Evolutionary conservation across 53 echinoderm and acorn worm genomes (phyloP), one percentile per base, ranked within the genome.

Genomic region (Astropecten irregularis): DNA sequence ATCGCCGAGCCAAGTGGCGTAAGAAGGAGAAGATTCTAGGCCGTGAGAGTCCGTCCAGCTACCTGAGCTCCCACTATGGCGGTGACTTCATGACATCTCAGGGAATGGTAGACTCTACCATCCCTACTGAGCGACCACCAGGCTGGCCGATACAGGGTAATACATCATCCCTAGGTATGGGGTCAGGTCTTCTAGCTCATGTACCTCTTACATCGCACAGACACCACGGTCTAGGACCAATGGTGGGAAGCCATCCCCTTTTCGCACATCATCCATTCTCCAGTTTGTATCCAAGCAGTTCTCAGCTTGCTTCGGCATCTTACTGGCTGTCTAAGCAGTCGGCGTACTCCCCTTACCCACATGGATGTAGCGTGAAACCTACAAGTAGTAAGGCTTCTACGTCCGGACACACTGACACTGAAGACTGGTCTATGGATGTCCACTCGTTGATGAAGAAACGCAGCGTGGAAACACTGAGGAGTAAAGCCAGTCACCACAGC

Each of bases 1-100:
- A 99, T 66, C 81, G 99, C 76, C 66, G 99, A 39, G 99, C 99
- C 4, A 99, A 99, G 67, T 99, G 99, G 99, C 89, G 99, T 29
- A 99, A 99, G 81, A 90, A 87, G 81, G 99, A 99, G 67, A 99
- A 99, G 66, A 27, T 94, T 18, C 63, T 92, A 9, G 95, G 88
- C 5, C 69, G 81, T 3, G 93, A 93, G 4, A 84, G 86, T 57
- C 89, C 86, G 18, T 50, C 65, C 9, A 62, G 79, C 13, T 76
- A 36, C 76, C 58, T 76, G 27, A 29, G 79, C 46, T 57, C 55
- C 4, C 33, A 34, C 34, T 46, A 70, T 37, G 72, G 82, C n/a
- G 48, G 31, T 19, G 86, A 71, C 42, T 70, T 65, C 30, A 50
- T 52, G 38, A 26, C 54, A 1, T 27, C 49, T 30, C 32, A 28